A percentile compares a stretch with the other conserved stretches of the same genome.
These are phyloP conservation scores for Drosophila fungiperda DNA, from an alignment of 2,888 invertebrate species.

Conservation along the genomic window DNA sequence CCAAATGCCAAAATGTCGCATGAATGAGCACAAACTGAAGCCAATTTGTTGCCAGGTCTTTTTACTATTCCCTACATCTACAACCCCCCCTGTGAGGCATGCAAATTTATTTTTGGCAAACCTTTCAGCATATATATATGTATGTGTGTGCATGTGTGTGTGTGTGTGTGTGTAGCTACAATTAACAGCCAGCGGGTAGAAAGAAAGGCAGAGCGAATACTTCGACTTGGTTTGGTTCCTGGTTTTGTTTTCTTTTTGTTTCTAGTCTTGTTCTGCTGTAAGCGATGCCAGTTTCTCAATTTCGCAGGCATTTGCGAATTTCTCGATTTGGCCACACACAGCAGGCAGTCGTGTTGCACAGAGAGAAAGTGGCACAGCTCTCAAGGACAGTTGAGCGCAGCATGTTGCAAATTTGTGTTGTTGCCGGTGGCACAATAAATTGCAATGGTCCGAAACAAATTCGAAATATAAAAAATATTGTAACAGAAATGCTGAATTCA, in stretches of 20 bases:
- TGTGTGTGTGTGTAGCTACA: slow-evolving; percentile 17
- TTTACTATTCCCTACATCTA: neutral
- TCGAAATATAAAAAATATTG: neutral
- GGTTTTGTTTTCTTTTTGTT: neutral
- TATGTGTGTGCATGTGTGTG: neutral
- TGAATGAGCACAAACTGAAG: slow-evolving; percentile 59
- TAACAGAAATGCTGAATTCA: slow-evolving; percentile 52
- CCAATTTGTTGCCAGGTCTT: slow-evolving; percentile 29
- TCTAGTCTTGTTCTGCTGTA: slow-evolving; percentile 35
- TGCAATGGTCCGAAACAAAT: slow-evolving; percentile 16
- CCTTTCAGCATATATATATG: neutral
- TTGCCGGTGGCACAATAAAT: slow-evolving; percentile 25
- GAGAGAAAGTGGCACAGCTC: slow-evolving; percentile 62
- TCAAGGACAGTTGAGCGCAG: slow-evolving; percentile 59
- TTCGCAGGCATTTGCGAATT: slow-evolving; percentile 56
- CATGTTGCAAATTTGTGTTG: slow-evolving; percentile 44
- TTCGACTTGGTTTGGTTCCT: neutral
- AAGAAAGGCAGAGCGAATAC: slow-evolving; percentile 2
- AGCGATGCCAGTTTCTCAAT: slow-evolving; percentile 54
- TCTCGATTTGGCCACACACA: slow-evolving; percentile 47
- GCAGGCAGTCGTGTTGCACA: slow-evolving; percentile 24
- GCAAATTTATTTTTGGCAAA: slow-evolving; percentile 6
- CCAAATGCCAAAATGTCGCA: slow-evolving; percentile 36
- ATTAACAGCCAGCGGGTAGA: slow-evolving; percentile 58
- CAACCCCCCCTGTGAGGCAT: neutral